Conservation (phyloP, 2,888 invertebrate genomes). For the Thecophora atra region DNA sequence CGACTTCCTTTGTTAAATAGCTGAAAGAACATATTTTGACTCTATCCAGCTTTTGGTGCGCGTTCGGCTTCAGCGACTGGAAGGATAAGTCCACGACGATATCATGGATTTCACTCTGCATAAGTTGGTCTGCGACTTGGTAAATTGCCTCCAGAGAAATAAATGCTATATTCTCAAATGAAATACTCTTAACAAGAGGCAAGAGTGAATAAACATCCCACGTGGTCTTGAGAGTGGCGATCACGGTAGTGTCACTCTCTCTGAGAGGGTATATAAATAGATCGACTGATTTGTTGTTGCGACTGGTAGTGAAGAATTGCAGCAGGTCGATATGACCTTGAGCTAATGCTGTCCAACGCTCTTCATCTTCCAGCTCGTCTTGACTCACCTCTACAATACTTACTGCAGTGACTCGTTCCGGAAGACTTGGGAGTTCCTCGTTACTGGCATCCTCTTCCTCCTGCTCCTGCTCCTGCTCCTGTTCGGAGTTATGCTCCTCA, state of each 20-base stretch:
- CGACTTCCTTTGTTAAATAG: slow-evolving; percentile 45
- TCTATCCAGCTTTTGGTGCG: slow-evolving; percentile 37
- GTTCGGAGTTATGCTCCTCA: background rate
- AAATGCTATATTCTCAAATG: slow-evolving; percentile 52
- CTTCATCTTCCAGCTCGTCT: slow-evolving; percentile 12
- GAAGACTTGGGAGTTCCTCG: no score
- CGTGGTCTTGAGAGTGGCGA: slow-evolving; percentile 41
- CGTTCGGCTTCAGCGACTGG: slow-evolving; percentile 43
- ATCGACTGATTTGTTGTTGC: slow-evolving; percentile 25
- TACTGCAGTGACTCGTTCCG: background rate
- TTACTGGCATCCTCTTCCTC: no score
- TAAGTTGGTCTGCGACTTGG: slow-evolving; percentile 45
- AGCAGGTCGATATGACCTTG: slow-evolving; percentile 46
- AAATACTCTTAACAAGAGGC: slow-evolving; percentile 50
- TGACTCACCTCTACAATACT: background rate
- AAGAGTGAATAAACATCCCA: slow-evolving; percentile 58
- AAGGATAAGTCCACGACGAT: slow-evolving; percentile 47
- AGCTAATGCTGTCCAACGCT: slow-evolving; percentile 39
- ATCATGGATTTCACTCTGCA: slow-evolving; percentile 36
- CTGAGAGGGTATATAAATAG: slow-evolving; percentile 44
- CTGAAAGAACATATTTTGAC: slow-evolving; percentile 50
- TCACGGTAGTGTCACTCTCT: background rate
- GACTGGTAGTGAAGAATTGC: slow-evolving; percentile 41
- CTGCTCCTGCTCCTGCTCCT: no score
- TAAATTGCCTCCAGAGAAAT: slow-evolving; percentile 55